phyloP scores from a whole-genome alignment of 2,797 vertebrate species.

The Takifugu rubripes region DNA sequence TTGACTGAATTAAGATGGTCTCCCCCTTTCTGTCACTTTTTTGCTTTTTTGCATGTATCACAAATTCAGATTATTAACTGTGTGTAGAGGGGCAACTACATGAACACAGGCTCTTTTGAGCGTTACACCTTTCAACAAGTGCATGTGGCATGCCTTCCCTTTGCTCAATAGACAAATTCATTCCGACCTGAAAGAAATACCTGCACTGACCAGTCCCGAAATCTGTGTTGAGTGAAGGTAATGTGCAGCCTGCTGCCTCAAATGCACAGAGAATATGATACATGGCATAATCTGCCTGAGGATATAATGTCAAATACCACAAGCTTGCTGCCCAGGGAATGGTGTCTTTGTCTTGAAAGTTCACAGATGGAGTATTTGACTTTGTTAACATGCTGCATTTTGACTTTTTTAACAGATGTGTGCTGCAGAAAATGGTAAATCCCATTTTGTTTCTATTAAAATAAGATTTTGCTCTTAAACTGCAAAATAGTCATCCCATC shows the following conservation, averaged over 20 bases:
- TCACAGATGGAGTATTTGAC: conserved; percentile 15
- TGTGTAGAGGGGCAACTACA: conserved; percentile 23
- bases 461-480: neutral
- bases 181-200: conserved; percentile 69
- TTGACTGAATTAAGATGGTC: neutral
- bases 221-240: conserved; percentile 78
- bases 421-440: conserved; percentile 79
- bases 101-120: conserved; percentile 69
- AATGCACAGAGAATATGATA: conserved; percentile 65
- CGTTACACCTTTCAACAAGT: conserved; percentile 66
- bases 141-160: conserved; percentile 46
- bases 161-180: conserved; percentile 75
- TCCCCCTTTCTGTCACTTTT: neutral
- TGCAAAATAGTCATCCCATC: neutral
- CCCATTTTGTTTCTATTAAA: neutral
- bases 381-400: conserved; percentile 23
- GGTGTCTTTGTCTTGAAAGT: conserved; percentile 27
- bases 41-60: neutral
- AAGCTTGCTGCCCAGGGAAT: conserved; percentile 32
- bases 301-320: conserved; percentile 53
- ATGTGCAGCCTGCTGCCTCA: conserved; percentile 69
- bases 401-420: conserved; percentile 78
- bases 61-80: conserved; percentile 14
- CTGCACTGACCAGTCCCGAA: conserved; percentile 58
- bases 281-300: conserved; percentile 57